Evolutionary conservation across 1,140 invertebrate species (phyloP), one percentile per base, ranked within the genome.

Genomic region (Drosophila mayri): DNA sequence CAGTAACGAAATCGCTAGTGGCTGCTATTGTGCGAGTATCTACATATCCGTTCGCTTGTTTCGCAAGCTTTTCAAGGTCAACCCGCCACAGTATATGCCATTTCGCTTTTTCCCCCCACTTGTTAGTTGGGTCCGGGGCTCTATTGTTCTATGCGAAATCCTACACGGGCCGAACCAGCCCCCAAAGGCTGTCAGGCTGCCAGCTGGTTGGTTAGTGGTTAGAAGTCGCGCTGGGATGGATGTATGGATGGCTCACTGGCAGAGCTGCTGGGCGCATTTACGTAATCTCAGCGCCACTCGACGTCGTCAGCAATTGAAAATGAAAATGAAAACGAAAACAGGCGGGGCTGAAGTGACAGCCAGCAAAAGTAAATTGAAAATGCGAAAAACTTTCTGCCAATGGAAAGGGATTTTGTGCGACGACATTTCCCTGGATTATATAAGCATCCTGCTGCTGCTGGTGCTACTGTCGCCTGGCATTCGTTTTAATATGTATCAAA

Each of bases 241-340:
- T 25, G 54, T 8, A 46, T 49, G 30, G 37, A 12, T 35, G 61
- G 50, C 41, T 30, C 28, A 30, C 28, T 55, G 60, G 55, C 22
- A 64, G 77, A 75, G 55, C 75, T 81, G 70, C 58, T 70, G 81
- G 61, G 77, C 35, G 72, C 43, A 67, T 87, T 86, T 86, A 86
- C 79, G 82, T 86, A 86, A 86, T 86, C 79, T 54, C 63, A 50
- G 78, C 73, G 81, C 81, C 81, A 81, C 77, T 86, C 59, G 68
- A 71, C 68, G 52, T 25, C 35, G 67, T 47, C 44, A 54, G 74
- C 82, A 76, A 76, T 86, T 86, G 83, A 79, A 81, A 86, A 81
- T 41, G 76, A 84, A 85, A 84, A 78, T 41, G 57, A 66, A 76
- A 63, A 62, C 38, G 47, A 54, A 67, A 70, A 41, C 43, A 44